Evolutionary conservation across 2,888 invertebrate species (phyloP).

Genomic region (Cyclophora punctaria): DNA sequence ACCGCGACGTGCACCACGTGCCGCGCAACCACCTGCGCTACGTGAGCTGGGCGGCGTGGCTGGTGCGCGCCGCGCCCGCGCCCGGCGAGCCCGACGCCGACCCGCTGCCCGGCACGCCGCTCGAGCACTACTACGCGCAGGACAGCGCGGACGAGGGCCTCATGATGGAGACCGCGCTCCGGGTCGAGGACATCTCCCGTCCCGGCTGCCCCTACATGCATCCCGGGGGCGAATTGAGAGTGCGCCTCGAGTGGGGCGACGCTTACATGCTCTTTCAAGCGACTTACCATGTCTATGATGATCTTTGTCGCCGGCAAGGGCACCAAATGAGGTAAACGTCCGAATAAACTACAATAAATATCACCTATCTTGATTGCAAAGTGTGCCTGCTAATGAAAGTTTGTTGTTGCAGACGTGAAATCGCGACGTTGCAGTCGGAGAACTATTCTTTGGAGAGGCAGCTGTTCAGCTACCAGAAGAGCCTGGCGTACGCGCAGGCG

Average conservation of each 20-base stretch:
- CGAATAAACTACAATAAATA: neutral
- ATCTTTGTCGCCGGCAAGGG: conserved; percentile 85
- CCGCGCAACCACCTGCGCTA: conserved; percentile 83
- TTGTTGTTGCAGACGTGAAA: conserved; percentile 79
- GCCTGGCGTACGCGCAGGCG: conserved; percentile 82
- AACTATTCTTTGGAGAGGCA: conserved; percentile 88
- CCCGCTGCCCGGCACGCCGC: conserved; percentile 82
- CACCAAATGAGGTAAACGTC: conserved; percentile 84
- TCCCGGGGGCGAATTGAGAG: conserved; percentile 81
- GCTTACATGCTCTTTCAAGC: conserved; percentile 87
- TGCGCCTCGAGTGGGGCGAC: conserved; percentile 89
- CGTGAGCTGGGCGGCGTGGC: conserved; percentile 83
- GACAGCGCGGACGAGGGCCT: conserved; percentile 86
- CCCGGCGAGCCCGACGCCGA: conserved; percentile 79
- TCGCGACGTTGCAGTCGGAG: conserved; percentile 86
- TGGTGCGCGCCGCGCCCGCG: conserved; percentile 67
- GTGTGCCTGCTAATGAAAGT: neutral
- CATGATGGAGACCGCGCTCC: conserved; percentile 85
- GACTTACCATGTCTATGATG: conserved; percentile 88
- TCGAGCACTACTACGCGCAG: conserved; percentile 86
- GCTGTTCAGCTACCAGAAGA: conserved; percentile 87
- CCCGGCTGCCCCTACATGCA: conserved; percentile 81
- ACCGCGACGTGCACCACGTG: conserved; percentile 84
- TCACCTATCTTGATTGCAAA: neutral
- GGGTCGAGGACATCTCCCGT: conserved; percentile 81